Conservation (phyloP, 2,888 invertebrate species). For the Mongoloraphidia duomilia region DNA sequence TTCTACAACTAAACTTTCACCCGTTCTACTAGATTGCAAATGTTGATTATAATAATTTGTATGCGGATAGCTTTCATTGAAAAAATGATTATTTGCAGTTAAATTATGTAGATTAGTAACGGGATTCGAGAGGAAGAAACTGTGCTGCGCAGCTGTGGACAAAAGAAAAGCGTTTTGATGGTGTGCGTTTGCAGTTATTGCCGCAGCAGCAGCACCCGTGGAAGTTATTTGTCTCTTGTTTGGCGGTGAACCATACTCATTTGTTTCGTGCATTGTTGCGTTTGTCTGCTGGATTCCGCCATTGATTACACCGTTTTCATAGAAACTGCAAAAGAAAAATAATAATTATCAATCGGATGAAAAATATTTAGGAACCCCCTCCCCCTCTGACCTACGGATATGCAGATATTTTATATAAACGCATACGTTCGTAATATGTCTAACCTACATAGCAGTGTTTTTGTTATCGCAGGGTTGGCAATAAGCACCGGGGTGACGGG, state of each 20-base stretch:
- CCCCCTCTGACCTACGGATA: too few species aligned
- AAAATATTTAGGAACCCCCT: too few species aligned
- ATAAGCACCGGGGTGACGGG: too few species aligned
- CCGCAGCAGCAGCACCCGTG: slow-evolving; percentile 19
- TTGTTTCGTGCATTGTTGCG: slow-evolving; percentile 13
- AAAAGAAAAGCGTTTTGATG: slow-evolving; percentile 22
- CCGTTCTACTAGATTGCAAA: too few species aligned
- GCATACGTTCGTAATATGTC: too few species aligned
- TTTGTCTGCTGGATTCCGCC: background rate
- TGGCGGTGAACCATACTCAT: slow-evolving; percentile 24
- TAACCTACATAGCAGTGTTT: too few species aligned
- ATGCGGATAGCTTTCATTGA: too few species aligned
- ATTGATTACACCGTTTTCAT: slow-evolving; percentile 28
- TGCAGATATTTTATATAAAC: too few species aligned
- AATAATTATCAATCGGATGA: background rate
- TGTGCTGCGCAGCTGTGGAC: slow-evolving; percentile 23
- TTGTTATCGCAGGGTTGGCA: too few species aligned
- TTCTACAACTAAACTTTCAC: too few species aligned
- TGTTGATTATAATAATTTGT: too few species aligned
- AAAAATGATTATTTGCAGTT: background rate
- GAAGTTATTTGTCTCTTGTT: slow-evolving; percentile 29
- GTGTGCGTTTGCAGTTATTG: background rate
- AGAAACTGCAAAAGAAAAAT: slow-evolving; percentile 30
- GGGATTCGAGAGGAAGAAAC: slow-evolving; percentile 15
- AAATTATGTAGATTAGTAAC: background rate